Evolutionary conservation across 92 coral and sea anemone species (phyloP).

Genomic region (Parazoanthus swiftii): DNA sequence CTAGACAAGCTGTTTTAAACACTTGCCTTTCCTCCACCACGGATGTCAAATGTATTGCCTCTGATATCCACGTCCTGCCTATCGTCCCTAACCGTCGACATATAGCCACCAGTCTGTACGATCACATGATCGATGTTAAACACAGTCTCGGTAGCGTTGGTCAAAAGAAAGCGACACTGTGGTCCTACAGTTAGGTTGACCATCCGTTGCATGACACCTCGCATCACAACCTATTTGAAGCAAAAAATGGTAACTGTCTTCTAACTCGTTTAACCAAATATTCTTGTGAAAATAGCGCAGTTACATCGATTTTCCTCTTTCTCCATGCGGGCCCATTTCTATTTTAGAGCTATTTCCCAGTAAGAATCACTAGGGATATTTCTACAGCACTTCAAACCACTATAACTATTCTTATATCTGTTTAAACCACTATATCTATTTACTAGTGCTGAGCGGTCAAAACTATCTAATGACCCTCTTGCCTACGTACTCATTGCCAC

Average conservation of each 20-base stretch:
- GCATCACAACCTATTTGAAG: constrained; percentile 31
- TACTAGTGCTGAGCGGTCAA: no score
- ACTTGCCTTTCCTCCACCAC: constrained; percentile 67
- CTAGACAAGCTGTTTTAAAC: not conserved
- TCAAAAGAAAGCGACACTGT: constrained; percentile 51
- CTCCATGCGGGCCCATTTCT: no score
- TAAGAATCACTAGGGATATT: no score
- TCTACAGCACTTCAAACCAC: no score
- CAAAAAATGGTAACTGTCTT: not conserved
- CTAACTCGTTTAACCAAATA: not conserved
- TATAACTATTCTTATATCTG: no score
- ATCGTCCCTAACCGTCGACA: constrained; percentile 55
- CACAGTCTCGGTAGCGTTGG: constrained; percentile 47
- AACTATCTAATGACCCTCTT: no score
- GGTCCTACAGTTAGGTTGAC: constrained; percentile 65
- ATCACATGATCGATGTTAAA: constrained; percentile 45
- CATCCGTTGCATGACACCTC: constrained; percentile 59
- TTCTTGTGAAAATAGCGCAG: not conserved
- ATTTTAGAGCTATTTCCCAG: no score
- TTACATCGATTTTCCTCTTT: no score
- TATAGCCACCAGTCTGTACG: constrained; percentile 59
- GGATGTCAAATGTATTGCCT: constrained; percentile 60
- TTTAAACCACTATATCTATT: no score
- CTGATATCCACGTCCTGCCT: constrained; percentile 29
- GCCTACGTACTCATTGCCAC: no score